These are phyloP conservation scores for Tetheella fluctuosa DNA, from an alignment of 2,888 invertebrate species.

Conservation along the genomic window DNA sequence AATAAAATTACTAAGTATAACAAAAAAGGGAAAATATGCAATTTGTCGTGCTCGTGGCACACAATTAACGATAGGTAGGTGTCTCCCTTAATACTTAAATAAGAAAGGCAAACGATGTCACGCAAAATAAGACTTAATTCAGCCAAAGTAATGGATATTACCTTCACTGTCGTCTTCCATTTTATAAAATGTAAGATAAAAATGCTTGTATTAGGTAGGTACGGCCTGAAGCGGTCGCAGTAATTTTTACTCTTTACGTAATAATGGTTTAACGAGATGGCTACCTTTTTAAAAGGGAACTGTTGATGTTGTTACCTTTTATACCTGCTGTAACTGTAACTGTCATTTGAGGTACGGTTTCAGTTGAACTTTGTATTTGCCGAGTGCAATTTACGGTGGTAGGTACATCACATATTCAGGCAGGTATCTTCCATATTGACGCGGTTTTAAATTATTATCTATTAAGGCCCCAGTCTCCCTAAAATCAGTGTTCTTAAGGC, in stretches of 20 bases:
- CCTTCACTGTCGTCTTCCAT: slow-evolving; percentile 47
- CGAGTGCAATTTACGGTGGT: not conserved
- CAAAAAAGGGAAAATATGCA: slow-evolving; percentile 44
- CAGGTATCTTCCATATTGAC: too few species aligned
- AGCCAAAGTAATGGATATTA: slow-evolving; percentile 67
- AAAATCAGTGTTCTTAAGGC: too few species aligned
- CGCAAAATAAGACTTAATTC: slow-evolving; percentile 75
- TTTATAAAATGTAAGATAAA: slow-evolving; percentile 55
- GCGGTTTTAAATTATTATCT: too few species aligned
- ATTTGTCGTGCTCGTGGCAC: slow-evolving; percentile 52
- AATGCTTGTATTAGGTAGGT: slow-evolving; percentile 46
- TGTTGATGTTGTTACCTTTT: not conserved
- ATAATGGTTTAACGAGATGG: slow-evolving; percentile 26
- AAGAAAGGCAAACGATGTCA: slow-evolving; percentile 68
- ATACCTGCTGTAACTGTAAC: not conserved
- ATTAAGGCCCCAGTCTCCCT: too few species aligned
- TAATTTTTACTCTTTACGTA: slow-evolving; percentile 45
- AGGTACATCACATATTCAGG: too few species aligned
- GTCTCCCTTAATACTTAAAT: slow-evolving; percentile 60
- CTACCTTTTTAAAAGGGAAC: slow-evolving; percentile 1
- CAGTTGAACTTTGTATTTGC: not conserved
- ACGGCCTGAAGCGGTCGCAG: slow-evolving; percentile 27
- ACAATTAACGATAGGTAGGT: slow-evolving; percentile 51
- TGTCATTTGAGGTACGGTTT: not conserved
- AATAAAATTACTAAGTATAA: not conserved